Base-by-base conservation (phyloP, 2,888 invertebrate genomes). In the Polymixis lichenea region DNA sequence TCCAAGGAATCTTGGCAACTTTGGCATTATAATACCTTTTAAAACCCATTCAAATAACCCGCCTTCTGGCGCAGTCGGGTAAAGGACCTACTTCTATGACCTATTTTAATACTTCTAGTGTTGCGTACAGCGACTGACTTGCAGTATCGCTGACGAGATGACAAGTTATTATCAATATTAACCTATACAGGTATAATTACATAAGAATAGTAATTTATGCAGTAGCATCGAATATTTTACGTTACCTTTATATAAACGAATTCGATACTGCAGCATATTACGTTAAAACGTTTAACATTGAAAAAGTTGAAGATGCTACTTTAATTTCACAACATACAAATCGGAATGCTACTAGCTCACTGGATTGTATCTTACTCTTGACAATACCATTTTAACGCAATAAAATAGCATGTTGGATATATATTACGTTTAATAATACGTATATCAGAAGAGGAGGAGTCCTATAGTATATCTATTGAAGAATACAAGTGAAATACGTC, bases 21-120 rank as follows among this genome's bases (percentile, higher is more conserved):
- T 85, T 83, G 82, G 82, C 74, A 85, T 83, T 58, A 80, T 75
- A 72, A 69, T 72, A 72, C 81, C 58, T 66, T 70, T 62, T 53
- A 66, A 84, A 85, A 81, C 64, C 28, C 61, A 72, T 61, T 77
- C 73, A 32, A 38, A 83, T 32, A 32, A 32, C 32, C 32, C 32
- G 2, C 32, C 32, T 32, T 32, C 32, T 32, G 2, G 32, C 32
- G 32, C 32, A 32, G 32, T 32, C 32, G 32, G 32, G 32, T 32
- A 81, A 85, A 82, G 25, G 73, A 77, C 55, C 61, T 82, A 82
- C 28, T 61, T 55, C 68, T 82, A 83, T 51, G 32, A 74, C 13
- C 73, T 85, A 82, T 43, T 61, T 73, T 72, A 82, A 84, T 82
- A 84, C 85, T 82, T 82, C 85, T 75, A 84, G 58, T 83, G 55